These are phyloP conservation scores for Drosophila sordidapex DNA, from an alignment of 2,888 invertebrate species.

Conservation along the genomic window DNA sequence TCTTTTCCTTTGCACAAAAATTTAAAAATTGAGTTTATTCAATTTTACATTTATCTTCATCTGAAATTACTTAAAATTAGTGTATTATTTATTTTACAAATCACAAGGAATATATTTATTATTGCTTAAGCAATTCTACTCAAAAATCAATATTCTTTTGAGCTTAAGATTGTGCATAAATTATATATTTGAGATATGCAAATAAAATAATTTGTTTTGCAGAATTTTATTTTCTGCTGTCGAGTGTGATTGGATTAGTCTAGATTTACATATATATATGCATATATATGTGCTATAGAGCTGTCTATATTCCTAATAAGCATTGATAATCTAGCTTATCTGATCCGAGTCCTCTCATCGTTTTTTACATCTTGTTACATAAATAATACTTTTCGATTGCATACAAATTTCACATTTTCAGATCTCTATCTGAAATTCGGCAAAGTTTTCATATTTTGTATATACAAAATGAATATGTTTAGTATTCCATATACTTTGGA, in stretches of 20 bases:
- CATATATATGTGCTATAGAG: background rate
- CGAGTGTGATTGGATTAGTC: background rate
- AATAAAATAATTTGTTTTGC: background rate
- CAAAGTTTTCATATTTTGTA: background rate
- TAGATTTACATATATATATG: background rate
- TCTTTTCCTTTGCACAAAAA: background rate
- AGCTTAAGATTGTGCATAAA: background rate
- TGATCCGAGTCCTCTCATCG: background rate
- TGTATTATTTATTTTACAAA: background rate
- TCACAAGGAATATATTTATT: background rate
- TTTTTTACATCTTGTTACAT: background rate
- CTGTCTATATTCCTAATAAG: background rate
- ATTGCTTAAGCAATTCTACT: too few relatives aligned
- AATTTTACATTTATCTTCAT: background rate
- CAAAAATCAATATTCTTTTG: background rate
- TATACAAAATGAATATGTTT: background rate
- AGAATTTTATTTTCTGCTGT: background rate
- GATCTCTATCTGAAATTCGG: background rate
- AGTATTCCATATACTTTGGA: background rate
- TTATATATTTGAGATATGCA: background rate
- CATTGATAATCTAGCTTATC: background rate
- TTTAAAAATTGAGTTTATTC: background rate
- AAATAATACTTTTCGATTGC: background rate
- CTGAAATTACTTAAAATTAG: background rate
- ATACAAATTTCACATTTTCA: background rate